phyloP scores from a whole-genome alignment of 1,140 invertebrate species.

The Samia ricini region DNA sequence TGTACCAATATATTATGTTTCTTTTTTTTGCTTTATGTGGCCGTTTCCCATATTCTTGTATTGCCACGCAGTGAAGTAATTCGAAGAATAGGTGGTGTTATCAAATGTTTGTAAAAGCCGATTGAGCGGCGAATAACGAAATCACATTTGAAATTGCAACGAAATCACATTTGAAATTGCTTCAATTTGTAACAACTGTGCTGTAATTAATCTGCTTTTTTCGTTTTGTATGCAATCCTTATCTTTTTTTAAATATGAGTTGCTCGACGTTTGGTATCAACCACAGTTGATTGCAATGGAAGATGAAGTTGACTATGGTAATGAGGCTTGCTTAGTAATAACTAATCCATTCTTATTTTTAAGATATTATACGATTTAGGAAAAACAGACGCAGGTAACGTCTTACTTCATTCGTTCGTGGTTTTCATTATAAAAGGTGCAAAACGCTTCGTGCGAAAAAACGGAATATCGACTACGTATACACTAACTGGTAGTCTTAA shows the following conservation, averaged over 20 bases:
- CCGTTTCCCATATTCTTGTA: slow-evolving; percentile 47
- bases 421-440: no score
- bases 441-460: no score
- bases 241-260: neutral
- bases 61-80: slow-evolving; percentile 35
- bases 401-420: no score
- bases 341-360: no score
- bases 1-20: slow-evolving; percentile 37
- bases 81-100: slow-evolving; percentile 48
- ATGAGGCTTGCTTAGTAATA: no score
- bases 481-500: no score
- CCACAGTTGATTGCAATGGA: neutral
- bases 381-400: no score
- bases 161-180: slow-evolving; percentile 21
- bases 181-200: slow-evolving; percentile 19
- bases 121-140: slow-evolving; percentile 27
- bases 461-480: no score
- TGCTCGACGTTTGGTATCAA: neutral
- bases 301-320: no score
- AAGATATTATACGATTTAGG: no score
- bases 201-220: slow-evolving; percentile 17
- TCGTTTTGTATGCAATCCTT: neutral
- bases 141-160: slow-evolving; percentile 15
- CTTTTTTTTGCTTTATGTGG: slow-evolving; percentile 38
- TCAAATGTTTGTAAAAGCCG: slow-evolving; percentile 46